Evolutionary conservation across 2,797 vertebrate genomes (phyloP).

Genomic region (Pteropus rufus): DNA sequence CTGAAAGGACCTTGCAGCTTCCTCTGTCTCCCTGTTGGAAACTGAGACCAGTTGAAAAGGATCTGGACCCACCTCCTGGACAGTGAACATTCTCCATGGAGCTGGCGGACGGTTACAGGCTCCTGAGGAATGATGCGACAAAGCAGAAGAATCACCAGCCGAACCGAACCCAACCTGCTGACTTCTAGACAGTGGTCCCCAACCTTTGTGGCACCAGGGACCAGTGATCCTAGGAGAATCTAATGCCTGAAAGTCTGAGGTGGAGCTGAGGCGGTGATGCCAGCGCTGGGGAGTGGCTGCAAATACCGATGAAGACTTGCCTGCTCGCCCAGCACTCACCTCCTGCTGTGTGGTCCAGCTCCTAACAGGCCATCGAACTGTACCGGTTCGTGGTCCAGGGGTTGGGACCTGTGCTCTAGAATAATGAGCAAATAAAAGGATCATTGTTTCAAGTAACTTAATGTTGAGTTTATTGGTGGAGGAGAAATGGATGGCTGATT

Average conservation of each 20-base stretch:
- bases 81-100: too few species aligned
- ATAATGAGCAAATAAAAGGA: not conserved
- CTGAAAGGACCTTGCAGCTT: fast-evolving
- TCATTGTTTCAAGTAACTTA: not conserved
- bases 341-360: too few species aligned
- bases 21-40: not conserved
- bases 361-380: too few species aligned
- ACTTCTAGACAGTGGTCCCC: not conserved
- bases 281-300: too few species aligned
- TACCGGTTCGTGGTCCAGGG: too few species aligned
- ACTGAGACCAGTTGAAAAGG: not conserved
- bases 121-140: not conserved
- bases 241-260: too few species aligned
- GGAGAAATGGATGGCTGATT: not conserved
- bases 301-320: too few species aligned
- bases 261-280: too few species aligned
- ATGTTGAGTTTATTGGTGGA: not conserved
- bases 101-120: not conserved
- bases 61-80: fast-evolving
- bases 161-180: not conserved
- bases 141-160: fast-evolving
- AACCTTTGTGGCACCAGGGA: too few species aligned
- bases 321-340: too few species aligned
- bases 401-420: too few species aligned
- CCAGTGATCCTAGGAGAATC: too few species aligned